These are phyloP conservation scores for Andrena haemorrhoa DNA, from an alignment of 2,888 invertebrate genomes.

Conservation along the genomic window DNA sequence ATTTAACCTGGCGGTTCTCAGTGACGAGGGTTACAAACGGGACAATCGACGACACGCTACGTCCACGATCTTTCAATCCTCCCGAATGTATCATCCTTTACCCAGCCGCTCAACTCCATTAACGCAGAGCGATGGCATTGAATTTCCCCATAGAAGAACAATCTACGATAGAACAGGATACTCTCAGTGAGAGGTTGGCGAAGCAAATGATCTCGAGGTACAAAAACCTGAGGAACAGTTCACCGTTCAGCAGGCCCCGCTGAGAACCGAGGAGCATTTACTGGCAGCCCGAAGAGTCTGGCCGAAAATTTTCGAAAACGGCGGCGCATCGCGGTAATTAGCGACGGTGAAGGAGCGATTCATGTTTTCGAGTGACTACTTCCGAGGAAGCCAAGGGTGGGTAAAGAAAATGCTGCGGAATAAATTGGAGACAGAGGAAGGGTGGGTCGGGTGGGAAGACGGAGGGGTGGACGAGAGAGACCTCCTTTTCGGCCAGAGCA, in stretches of 20 bases:
- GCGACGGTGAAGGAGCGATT: conserved; percentile 2
- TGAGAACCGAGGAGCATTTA: not conserved
- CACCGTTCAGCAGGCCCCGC: no score
- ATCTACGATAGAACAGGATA: no score
- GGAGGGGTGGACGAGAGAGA: conserved; percentile 21
- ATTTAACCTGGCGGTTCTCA: conserved; percentile 6
- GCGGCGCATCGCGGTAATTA: conserved; percentile 16
- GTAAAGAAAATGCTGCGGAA: conserved; percentile 37
- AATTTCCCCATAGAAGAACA: no score
- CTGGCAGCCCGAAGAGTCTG: not conserved
- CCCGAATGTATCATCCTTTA: not conserved
- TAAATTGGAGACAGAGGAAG: conserved; percentile 42
- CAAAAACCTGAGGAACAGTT: not conserved
- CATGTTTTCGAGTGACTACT: conserved; percentile 14
- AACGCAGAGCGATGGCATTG: no score
- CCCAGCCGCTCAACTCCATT: not conserved
- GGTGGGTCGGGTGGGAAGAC: conserved; percentile 9
- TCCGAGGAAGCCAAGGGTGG: not conserved
- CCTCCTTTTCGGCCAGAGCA: conserved; percentile 39
- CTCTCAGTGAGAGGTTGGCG: no score
- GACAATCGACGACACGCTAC: not conserved
- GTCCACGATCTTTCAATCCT: not conserved
- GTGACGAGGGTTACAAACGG: not conserved
- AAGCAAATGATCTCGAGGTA: no score
- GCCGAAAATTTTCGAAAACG: not conserved